Base-by-base conservation (phyloP, 1,140 invertebrate genomes). In the Nephila pilipes region DNA sequence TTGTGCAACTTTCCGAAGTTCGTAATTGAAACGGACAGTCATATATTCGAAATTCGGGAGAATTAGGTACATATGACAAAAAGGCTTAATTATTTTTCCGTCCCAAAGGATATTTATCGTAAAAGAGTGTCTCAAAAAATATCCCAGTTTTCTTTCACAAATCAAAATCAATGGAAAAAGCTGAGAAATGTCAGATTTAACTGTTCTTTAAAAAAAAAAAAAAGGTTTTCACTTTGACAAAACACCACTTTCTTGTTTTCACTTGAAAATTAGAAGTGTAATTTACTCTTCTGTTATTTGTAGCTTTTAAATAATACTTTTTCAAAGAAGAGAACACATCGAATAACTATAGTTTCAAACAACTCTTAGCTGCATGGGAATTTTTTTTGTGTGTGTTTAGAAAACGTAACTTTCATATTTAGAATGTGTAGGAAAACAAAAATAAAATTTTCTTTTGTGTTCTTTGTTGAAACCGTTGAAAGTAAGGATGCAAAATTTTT, bases 91-190 rank as follows among this genome's bases (percentile, higher is more conserved):
- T 75, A 75, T 29, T 75, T 29, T 32, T 32, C 25, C 18, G 32
- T 75, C 69, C 69, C 69, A 75, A 36, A 5, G 69, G 69, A 75
- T 65, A 18, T 36, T 36, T 60, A 22, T 29, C 18, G 25, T 32
- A 75, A 75, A 16, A 75, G 32, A 75, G 29, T 36, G 4, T 36
- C 16, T 32, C 12, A 75, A 75, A 75, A 75, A 75, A 36, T 75
- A 18, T 75, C 14, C 14, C 2, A 36, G 29, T 75, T 65, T 75
- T 32, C 69, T 75, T 75, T 4, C 29, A 36, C 69, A 75, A 32
- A 75, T 75, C 69, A 75, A 75, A 75, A 29, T 75, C 69, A 75
- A 20, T 32, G 25, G 69, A 75, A 75, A 75, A 75, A 75, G 69
- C 69, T 12, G 36, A 75, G 69, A 32, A 75, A 75, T 32, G 69